These are phyloP conservation scores for Helarctos malayanus DNA, from an alignment of 2,797 vertebrate species.

Conservation along the genomic window DNA sequence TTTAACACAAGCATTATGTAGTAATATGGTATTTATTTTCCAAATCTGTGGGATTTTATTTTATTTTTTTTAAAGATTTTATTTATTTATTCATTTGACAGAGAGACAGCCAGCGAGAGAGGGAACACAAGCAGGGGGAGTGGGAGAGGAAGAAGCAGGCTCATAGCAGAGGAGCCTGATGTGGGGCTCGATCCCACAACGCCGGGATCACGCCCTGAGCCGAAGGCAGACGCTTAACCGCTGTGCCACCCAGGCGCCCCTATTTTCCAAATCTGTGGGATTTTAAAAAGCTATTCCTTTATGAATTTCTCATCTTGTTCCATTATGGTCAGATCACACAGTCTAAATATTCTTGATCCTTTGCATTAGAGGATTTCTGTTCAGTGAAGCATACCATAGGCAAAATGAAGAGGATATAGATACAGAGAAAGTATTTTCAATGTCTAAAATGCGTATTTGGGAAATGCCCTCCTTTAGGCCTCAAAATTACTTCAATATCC, in stretches of 20 bases:
- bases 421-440: neutral
- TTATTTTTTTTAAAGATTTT: no score
- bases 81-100: no score
- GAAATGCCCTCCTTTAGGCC: neutral
- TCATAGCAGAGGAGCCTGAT: no score
- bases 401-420: neutral
- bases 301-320: neutral
- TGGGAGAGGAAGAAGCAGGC: no score
- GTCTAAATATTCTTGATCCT: neutral
- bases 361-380: slow-evolving; percentile 15
- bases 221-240: no score
- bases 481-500: neutral
- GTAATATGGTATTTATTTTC: slow-evolving; percentile 10
- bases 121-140: no score
- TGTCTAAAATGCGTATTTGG: neutral
- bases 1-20: neutral
- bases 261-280: neutral
- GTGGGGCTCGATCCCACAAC: no score
- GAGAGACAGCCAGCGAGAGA: no score
- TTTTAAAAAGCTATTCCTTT: neutral
- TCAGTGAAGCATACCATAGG: neutral
- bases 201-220: no score
- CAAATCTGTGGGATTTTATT: neutral
- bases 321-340: neutral
- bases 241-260: no score